Evolutionary conservation across 2,888 invertebrate genomes (phyloP).

Genomic region (Hypomecis punctinalis): DNA sequence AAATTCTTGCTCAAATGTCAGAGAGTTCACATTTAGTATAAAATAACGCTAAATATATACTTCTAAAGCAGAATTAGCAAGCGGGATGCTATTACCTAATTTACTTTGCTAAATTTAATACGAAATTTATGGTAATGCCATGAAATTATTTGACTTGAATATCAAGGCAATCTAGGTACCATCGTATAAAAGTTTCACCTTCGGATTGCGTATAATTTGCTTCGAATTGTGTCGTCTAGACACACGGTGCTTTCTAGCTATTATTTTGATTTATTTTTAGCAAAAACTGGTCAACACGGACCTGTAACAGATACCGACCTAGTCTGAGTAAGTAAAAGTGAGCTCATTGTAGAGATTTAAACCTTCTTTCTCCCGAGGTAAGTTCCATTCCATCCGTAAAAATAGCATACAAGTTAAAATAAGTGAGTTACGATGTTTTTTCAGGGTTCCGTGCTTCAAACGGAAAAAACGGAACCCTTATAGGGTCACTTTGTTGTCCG

Average conservation of each 20-base stretch:
- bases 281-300: conserved; percentile 1
- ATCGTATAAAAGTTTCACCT: conserved; percentile 20
- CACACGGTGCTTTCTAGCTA: conserved; percentile 11
- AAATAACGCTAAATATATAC: conserved; percentile 4
- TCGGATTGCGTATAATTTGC: background rate
- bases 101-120: conserved; percentile 7
- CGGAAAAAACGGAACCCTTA: no score
- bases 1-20: conserved; percentile 13
- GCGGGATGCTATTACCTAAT: background rate
- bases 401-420: background rate
- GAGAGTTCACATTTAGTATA: background rate
- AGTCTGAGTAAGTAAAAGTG: conserved; percentile 1
- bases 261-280: conserved; percentile 10
- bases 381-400: background rate
- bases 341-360: background rate
- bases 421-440: background rate
- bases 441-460: no score
- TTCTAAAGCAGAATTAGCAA: background rate
- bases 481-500: no score
- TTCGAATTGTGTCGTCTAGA: conserved; percentile 5
- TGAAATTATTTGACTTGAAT: conserved; percentile 7
- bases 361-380: background rate
- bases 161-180: conserved; percentile 17
- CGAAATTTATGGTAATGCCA: conserved; percentile 4
- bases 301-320: conserved; percentile 3